Conservation (phyloP, 1,140 invertebrate species). For the Bombus vancouverensis region DNA sequence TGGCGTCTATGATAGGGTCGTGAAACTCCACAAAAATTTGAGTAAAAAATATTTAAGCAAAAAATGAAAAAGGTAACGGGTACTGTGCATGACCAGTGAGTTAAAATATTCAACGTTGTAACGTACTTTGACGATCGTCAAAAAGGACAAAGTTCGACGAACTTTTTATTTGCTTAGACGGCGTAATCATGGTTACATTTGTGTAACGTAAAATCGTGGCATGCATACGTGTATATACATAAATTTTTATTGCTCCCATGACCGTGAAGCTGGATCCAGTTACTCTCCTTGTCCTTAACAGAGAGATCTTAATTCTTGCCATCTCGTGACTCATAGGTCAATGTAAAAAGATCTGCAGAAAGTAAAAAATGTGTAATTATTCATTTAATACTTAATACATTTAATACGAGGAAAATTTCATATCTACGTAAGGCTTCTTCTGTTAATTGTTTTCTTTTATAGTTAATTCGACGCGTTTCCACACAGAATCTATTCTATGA, state of each 20-base stretch:
- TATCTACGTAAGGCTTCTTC: neutral
- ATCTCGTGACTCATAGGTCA: too few species aligned
- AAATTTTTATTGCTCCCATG: conserved; percentile 26
- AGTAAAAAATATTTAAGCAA: neutral
- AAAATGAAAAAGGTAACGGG: neutral
- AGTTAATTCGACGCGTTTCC: conserved; percentile 24
- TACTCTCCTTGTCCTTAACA: conserved; percentile 41
- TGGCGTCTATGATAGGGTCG: neutral
- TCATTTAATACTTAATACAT: neutral
- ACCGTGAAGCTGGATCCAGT: conserved; percentile 50
- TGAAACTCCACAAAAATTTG: neutral
- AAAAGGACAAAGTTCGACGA: neutral
- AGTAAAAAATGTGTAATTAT: neutral
- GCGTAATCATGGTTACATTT: neutral
- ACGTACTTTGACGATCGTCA: neutral
- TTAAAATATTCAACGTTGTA: neutral
- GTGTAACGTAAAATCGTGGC: neutral
- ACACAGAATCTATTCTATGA: conserved; percentile 8
- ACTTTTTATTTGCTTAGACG: neutral
- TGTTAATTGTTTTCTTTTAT: neutral
- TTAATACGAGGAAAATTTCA: neutral
- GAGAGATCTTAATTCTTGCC: too few species aligned
- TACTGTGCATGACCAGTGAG: too few species aligned
- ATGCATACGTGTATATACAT: neutral
- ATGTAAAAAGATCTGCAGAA: neutral